Evolutionary conservation across 2,113 vertebrate genomes (phyloP).

Genomic region (Rhinolophus sinicus): DNA sequence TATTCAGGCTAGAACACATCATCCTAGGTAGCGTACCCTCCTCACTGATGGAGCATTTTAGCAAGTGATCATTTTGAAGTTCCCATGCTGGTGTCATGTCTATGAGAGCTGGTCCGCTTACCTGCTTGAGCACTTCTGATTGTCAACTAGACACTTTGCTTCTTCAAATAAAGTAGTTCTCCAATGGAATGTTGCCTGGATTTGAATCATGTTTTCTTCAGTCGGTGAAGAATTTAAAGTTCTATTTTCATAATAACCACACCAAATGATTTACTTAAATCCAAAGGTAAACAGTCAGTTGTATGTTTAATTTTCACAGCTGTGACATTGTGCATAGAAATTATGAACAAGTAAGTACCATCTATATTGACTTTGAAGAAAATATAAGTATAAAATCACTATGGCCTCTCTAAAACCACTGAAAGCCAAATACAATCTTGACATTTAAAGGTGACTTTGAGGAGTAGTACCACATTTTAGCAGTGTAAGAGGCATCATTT

Average conservation of each 20-base stretch:
- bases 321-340: neutral
- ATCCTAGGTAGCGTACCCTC: accelerated
- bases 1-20: too few relatives aligned
- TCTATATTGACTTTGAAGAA: neutral
- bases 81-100: neutral
- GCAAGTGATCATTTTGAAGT: neutral
- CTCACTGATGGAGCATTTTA: neutral
- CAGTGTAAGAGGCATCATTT: neutral
- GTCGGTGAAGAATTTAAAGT: neutral
- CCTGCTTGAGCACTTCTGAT: neutral
- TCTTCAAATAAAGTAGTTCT: neutral
- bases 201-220: neutral
- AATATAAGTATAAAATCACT: neutral
- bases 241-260: neutral
- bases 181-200: neutral
- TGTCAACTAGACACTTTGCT: neutral
- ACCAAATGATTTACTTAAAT: neutral
- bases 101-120: accelerated
- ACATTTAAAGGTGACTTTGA: conserved; percentile 19
- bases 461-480: neutral
- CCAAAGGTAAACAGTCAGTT: neutral
- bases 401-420: neutral
- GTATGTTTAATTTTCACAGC: neutral
- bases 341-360: neutral
- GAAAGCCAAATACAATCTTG: neutral